Conservation (phyloP, 2,113 vertebrate genomes). For the Prolemur simus region DNA sequence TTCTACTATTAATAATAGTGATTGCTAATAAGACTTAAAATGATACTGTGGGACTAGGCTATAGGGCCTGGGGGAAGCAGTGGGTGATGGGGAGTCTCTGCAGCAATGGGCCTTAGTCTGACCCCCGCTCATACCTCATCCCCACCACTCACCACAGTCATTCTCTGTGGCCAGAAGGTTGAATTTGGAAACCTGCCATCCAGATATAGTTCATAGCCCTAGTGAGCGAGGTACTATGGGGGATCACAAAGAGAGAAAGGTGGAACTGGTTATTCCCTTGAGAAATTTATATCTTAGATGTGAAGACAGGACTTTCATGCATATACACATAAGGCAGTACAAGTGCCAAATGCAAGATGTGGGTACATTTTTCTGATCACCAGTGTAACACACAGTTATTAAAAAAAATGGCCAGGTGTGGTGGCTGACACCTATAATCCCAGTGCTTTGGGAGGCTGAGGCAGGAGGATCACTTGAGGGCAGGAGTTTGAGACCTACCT, state of each 20-base stretch:
- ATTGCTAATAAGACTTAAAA: background rate
- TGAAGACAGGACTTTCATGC: constrained; percentile 14
- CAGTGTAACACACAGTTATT: constrained; percentile 20
- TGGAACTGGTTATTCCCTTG: background rate
- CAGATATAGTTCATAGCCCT: constrained; percentile 7
- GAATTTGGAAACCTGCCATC: constrained; percentile 32
- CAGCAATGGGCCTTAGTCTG: background rate
- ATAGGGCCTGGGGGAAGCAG: background rate
- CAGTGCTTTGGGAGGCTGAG: background rate
- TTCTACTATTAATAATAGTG: background rate
- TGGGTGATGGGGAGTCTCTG: background rate
- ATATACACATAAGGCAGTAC: background rate
- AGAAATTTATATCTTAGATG: constrained; percentile 19
- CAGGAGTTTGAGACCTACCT: background rate
- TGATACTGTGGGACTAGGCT: background rate
- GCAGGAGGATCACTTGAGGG: background rate
- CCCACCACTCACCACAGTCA: background rate
- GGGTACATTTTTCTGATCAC: constrained; percentile 10
- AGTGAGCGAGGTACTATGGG: background rate
- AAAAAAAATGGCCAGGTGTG: background rate
- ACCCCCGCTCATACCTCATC: background rate
- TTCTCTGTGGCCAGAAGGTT: constrained; percentile 21
- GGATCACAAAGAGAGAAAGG: background rate
- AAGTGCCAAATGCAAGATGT: background rate
- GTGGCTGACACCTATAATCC: background rate